Conservation (phyloP, 1,140 invertebrate species). For the Saccostrea glomerata region DNA sequence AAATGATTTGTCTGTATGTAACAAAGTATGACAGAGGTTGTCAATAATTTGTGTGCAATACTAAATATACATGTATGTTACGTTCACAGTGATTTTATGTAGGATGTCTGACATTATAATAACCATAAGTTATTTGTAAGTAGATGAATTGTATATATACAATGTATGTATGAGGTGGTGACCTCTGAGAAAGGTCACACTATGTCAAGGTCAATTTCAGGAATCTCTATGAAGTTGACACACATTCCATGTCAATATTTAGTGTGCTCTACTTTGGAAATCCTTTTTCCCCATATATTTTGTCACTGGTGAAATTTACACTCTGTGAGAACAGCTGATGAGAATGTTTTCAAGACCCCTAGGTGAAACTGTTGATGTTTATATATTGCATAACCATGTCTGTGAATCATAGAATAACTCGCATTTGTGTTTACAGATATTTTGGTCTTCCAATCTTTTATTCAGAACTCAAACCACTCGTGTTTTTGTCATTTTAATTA, state of each 20-base stretch:
- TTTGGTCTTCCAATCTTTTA: constrained; percentile 24
- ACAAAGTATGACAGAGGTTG: constrained; percentile 26
- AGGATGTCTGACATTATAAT: background rate
- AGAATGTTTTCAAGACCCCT: constrained; percentile 1
- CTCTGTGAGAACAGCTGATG: background rate
- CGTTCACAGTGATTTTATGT: background rate
- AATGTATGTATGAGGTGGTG: background rate
- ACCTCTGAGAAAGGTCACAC: background rate
- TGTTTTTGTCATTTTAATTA: no score
- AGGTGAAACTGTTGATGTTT: background rate
- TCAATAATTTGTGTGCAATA: constrained; percentile 33
- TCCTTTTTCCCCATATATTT: background rate
- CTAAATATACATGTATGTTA: background rate
- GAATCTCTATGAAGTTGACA: background rate
- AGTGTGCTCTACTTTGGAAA: background rate
- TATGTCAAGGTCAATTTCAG: background rate
- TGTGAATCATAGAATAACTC: background rate
- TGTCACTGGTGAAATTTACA: background rate
- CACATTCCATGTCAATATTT: constrained; percentile 31
- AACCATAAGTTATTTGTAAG: background rate
- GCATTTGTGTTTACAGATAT: background rate
- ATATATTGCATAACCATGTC: background rate
- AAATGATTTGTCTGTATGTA: background rate
- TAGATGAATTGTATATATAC: constrained; percentile 1
- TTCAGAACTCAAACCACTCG: no score